Evolutionary conservation across 2,113 vertebrate species (phyloP), one percentile per base, ranked within the genome.

Genomic region (Semnornis frantzii): DNA sequence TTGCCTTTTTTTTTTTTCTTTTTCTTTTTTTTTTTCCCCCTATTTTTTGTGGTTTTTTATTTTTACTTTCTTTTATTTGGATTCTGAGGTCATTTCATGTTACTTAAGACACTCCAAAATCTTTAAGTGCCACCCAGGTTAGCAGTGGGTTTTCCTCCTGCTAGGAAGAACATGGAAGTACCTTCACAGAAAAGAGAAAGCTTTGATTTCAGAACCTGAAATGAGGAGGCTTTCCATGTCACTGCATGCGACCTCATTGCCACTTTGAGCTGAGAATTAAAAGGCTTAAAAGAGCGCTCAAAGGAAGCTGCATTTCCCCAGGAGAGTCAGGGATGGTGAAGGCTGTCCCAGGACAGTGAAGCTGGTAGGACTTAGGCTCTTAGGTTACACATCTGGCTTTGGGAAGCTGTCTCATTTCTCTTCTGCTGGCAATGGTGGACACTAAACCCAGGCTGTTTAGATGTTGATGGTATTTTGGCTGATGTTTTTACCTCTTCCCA

Each of bases 141-240:
- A 79, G 89, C 73, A 79, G 25, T 82, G 70, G 44, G 60, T 44
- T 94, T 91, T 89, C n/a, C 54, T 92, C 11, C 37, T 84, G 42
- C 69, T 58, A 76, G 90, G 76, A 94, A 96, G 93, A 97, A 90
- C 87, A 94, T 93, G 92, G 95, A 94, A 96, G 89, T 85, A 94
- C 94, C 89, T 92, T 94, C 87, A 80, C 30, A 75, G 82, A 93
- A 91, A 89, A 87, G 33, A 46, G 8, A 50, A 62, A 55, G 69
- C 54, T 87, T 87, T 90, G 82, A 91, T 94, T 94, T 95, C 72
- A 50, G 76, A 94, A 60, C 62, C 46, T 62, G 33, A 84, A 88
- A 71, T 81, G 33, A 81, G 92, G 85, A 88, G 31, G 88, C 79
- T 95, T 94, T 81, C 94, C 70, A 39, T 75, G 90, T 92, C 90